A percentile compares a stretch with the other conserved stretches of the same genome.
phyloP scores from a whole-genome alignment of 2,113 vertebrate genomes.

The Tiliqua scincoides region DNA sequence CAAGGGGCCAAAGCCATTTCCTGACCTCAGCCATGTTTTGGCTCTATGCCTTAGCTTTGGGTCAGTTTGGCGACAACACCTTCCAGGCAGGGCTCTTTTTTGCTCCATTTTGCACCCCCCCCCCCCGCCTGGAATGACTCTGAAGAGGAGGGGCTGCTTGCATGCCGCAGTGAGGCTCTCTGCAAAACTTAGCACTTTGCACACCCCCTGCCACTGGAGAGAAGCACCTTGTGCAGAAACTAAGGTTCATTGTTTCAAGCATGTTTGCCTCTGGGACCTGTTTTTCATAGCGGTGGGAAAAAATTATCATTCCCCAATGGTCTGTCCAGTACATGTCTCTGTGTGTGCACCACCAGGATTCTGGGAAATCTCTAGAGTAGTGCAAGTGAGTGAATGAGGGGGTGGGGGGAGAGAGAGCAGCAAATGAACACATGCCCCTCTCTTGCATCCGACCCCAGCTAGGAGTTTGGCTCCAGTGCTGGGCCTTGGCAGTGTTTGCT shows the following conservation, averaged over 20 bases:
- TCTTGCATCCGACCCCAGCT: neutral
- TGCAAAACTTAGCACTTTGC: no score
- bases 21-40: no score
- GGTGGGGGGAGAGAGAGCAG: neutral
- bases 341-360: neutral
- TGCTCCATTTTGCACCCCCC: no score
- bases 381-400: neutral
- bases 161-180: no score
- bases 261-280: neutral
- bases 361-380: neutral
- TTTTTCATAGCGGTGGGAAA: neutral
- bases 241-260: neutral
- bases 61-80: no score
- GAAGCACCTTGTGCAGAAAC: neutral
- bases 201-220: no score
- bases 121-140: no score
- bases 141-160: no score
- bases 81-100: no score
- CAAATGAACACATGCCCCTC: neutral
- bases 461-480: no score
- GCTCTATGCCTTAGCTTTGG: no score
- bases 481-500: neutral
- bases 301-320: neutral
- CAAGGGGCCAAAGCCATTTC: no score
- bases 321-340: neutral